A percentile compares a stretch with the other conserved stretches of the same genome.
Evolutionary conservation across 2,888 invertebrate genomes (phyloP).

Genomic region (Philonicus albiceps): DNA sequence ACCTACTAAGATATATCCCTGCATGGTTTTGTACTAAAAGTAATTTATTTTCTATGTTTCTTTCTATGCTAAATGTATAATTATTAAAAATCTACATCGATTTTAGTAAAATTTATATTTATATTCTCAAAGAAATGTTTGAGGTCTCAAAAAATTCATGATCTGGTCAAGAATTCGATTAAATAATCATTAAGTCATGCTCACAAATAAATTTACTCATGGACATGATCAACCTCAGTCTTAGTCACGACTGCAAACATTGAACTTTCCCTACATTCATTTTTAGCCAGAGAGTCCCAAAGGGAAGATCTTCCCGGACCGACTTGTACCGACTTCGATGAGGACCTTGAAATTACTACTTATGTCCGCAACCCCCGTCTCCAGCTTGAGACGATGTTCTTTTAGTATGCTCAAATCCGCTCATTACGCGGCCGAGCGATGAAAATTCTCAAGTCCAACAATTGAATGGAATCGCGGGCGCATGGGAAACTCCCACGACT

Average conservation of each 20-base stretch:
- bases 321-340: neutral
- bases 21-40: too few species aligned
- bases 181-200: neutral
- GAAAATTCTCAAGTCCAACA: constrained; percentile 22
- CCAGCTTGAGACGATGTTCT: neutral
- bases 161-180: neutral
- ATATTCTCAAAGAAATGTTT: neutral
- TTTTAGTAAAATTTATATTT: neutral
- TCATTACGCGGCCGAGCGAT: constrained; percentile 9
- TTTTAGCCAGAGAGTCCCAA: neutral
- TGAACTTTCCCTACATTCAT: neutral
- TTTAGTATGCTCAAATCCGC: neutral
- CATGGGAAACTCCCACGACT: neutral
- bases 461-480: neutral
- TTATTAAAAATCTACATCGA: neutral
- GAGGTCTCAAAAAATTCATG: neutral
- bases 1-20: too few species aligned
- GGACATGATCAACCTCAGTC: neutral
- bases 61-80: too few species aligned
- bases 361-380: neutral
- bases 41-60: too few species aligned
- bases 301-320: neutral
- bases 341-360: neutral
- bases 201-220: neutral
- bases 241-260: neutral